Percentiles rank a stretch among this genome's conserved stretches.
phyloP scores from a whole-genome alignment of 1,140 invertebrate genomes.

The Drosophila biarmipes region DNA sequence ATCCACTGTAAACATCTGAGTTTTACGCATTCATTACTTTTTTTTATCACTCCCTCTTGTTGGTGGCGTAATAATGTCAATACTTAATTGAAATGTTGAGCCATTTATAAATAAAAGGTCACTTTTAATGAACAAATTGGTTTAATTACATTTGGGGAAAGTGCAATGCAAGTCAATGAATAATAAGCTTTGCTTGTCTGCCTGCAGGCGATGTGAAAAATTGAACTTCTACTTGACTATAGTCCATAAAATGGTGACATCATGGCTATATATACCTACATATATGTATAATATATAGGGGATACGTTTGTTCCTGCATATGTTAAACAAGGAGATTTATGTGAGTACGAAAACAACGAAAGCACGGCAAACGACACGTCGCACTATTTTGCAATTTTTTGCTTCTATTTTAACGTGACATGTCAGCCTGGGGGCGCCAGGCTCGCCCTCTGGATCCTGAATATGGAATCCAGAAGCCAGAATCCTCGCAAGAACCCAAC shows the following conservation, averaged over 20 bases:
- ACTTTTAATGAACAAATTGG: slow-evolving; percentile 78
- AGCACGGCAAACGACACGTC: slow-evolving; percentile 59
- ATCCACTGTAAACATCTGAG: slow-evolving; percentile 39
- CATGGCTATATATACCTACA: slow-evolving; percentile 5
- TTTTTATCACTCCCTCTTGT: slow-evolving; percentile 6
- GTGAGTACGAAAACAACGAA: slow-evolving; percentile 33
- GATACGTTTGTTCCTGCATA: slow-evolving; percentile 39
- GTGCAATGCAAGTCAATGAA: slow-evolving; percentile 43
- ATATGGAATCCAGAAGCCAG: neutral
- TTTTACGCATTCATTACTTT: slow-evolving; percentile 14
- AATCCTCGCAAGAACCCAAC: slow-evolving; percentile 17
- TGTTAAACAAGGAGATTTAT: slow-evolving; percentile 52
- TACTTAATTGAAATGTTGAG: slow-evolving; percentile 73
- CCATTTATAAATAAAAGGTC: slow-evolving; percentile 73
- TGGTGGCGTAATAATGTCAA: slow-evolving; percentile 62
- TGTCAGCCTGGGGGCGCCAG: slow-evolving; percentile 28
- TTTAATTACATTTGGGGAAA: slow-evolving; percentile 63
- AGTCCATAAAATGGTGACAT: slow-evolving; percentile 32
- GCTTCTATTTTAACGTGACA: slow-evolving; percentile 58
- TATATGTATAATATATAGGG: slow-evolving; percentile 7
- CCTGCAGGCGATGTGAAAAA: neutral
- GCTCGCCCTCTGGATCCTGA: neutral
- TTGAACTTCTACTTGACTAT: neutral
- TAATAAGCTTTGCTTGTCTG: slow-evolving; percentile 20
- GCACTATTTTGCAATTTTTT: slow-evolving; percentile 76